Evolutionary conservation across 2,888 invertebrate species (phyloP).

Genomic region (Scaptomyza tumidula): DNA sequence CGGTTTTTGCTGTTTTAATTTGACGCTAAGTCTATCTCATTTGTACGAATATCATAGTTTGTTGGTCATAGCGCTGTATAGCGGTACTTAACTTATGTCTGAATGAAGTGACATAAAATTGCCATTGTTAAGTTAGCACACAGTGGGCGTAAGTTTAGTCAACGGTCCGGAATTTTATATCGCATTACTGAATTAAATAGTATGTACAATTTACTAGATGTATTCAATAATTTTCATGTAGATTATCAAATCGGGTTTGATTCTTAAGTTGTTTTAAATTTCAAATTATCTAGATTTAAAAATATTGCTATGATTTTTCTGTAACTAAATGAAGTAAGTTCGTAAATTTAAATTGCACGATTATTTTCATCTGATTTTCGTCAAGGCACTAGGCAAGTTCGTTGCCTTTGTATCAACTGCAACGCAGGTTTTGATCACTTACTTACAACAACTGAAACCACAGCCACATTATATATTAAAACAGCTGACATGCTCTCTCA

Average conservation of each 20-base stretch:
- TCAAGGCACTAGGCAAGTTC: constrained; percentile 32
- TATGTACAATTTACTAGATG: constrained; percentile 5
- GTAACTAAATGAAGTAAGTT: background rate
- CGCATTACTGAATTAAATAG: background rate
- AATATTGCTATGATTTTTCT: background rate
- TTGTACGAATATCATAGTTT: constrained; percentile 19
- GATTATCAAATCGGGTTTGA: too few relatives aligned
- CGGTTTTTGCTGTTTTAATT: constrained; percentile 28
- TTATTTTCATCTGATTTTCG: background rate
- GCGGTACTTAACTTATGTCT: constrained; percentile 42
- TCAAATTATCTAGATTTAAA: too few relatives aligned
- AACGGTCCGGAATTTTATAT: constrained; percentile 11
- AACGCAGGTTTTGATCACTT: constrained; percentile 28
- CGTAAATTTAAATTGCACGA: background rate
- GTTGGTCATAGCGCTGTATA: constrained; percentile 37
- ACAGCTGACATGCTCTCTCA: constrained; percentile 42
- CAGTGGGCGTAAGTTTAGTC: constrained; percentile 11
- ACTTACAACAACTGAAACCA: constrained; percentile 20
- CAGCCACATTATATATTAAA: constrained; percentile 31
- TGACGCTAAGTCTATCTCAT: constrained; percentile 45
- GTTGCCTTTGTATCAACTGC: constrained; percentile 44
- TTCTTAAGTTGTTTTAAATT: too few relatives aligned
- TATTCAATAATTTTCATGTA: constrained; percentile 17
- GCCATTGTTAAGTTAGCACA: constrained; percentile 14
- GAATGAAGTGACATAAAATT: constrained; percentile 34